Conservation (phyloP, 2,113 vertebrate species). For the Asarcornis scutulata region DNA sequence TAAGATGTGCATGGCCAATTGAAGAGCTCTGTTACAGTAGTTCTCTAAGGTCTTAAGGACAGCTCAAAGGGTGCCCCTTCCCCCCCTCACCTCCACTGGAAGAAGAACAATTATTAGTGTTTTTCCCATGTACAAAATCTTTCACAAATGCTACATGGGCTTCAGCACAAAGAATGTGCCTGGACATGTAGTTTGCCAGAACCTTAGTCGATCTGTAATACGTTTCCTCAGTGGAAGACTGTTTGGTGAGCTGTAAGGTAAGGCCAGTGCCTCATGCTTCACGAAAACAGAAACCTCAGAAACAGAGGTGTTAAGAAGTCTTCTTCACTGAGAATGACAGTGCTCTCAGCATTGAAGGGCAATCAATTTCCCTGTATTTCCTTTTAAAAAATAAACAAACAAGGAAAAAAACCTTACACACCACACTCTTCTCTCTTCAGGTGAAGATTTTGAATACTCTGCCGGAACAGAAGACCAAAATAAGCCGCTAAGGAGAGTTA, state of each 20-base stretch:
- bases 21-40: neutral
- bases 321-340: neutral
- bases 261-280: neutral
- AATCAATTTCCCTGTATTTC: neutral
- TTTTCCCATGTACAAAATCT: neutral
- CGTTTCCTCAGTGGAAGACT: neutral
- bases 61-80: neutral
- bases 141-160: neutral
- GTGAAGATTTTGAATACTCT: neutral
- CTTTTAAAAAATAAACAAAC: neutral
- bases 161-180: neutral
- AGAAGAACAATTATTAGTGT: neutral
- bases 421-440: neutral
- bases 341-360: neutral
- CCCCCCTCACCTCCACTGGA: neutral
- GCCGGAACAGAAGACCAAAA: neutral
- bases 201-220: neutral
- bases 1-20: neutral
- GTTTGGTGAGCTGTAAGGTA: neutral
- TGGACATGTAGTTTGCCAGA: no score
- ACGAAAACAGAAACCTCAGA: neutral
- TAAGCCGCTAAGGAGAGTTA: neutral
- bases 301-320: neutral
- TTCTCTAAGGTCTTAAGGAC: neutral
- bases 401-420: neutral